Evolutionary conservation across 1,140 invertebrate species (phyloP), one percentile per base, ranked within the genome.

Genomic region (Branchinecta lynchi): DNA sequence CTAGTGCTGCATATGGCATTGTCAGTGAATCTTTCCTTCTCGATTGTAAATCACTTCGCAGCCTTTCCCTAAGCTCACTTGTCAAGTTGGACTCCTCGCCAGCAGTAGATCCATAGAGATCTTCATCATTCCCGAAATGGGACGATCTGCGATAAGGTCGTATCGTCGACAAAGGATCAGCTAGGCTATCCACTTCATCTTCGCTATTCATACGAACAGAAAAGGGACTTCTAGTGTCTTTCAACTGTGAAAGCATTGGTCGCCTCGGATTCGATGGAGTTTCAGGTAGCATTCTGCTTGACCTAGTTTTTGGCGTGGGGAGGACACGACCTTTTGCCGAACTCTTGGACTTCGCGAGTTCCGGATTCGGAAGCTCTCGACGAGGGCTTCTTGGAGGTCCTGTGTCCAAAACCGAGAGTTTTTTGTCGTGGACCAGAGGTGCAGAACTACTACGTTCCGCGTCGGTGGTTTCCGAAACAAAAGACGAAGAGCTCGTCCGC

Each of bases 221-320:
- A 60, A 60, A 60, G 17, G 17, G 12, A 20, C 17, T 12, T 15
- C 12, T 15, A 60, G 12, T 60, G 51, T 20, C 17, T 20, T 60
- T 60, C 51, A 60, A 60, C 51, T 60, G 51, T 60, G 51, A 60
- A 12, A 60, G 17, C 51, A 60, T 60, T 60, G 51, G 51, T 60
- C 51, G 12, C 17, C 51, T 12, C 51, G 1, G 51, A 32, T 32
- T 32, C 12, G 12, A 15, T 15, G 51, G 51, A 60, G 51, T 60
- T 60, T 60, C 51, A 15, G 51, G 51, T 60, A 60, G 17, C 17
- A 60, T 12, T 20, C 51, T 60, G 17, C 51, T 60, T 20, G 51
- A 60, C 17, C 51, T 60, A 20, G 51, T 20, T 60, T 60, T 60
- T 60, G 51, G 51, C 17, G 51, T 60, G 12, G 51, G 51, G 12